phyloP scores from a whole-genome alignment of 2,888 invertebrate genomes.

The Drosophila monieri region DNA sequence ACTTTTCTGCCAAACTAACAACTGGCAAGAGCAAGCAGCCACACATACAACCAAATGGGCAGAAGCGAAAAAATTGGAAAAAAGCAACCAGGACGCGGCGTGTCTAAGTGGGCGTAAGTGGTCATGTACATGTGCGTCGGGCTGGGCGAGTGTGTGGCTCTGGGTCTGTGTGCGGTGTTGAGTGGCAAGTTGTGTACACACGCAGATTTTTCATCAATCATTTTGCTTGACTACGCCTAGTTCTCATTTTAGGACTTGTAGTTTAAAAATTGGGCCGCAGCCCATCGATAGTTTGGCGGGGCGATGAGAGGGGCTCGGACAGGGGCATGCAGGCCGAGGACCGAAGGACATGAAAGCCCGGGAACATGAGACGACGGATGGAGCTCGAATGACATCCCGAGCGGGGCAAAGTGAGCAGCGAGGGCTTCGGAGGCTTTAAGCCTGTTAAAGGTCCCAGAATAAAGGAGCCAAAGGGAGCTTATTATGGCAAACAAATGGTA shows the following conservation, averaged over 20 bases:
- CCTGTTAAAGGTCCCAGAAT: conserved; percentile 13
- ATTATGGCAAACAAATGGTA: conserved; percentile 5
- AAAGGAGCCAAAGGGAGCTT: conserved; percentile 6
- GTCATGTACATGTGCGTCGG: conserved; percentile 39
- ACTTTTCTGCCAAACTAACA: conserved; percentile 46
- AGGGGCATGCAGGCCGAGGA: no score
- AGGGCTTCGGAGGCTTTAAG: conserved; percentile 22
- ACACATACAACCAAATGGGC: conserved; percentile 5
- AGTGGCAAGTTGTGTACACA: conserved; percentile 65
- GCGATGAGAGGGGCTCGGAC: neutral
- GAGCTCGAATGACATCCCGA: conserved; percentile 20
- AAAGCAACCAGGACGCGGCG: conserved; percentile 51
- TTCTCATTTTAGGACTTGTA: conserved; percentile 46
- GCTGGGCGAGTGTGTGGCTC: conserved; percentile 14
- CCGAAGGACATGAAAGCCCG: conserved; percentile 4
- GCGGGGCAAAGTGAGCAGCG: conserved; percentile 7
- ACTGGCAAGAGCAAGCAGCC: conserved; percentile 29
- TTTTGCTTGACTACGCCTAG: conserved; percentile 54
- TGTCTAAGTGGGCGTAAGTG: conserved; percentile 57
- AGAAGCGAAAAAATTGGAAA: conserved; percentile 40
- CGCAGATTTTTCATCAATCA: conserved; percentile 68
- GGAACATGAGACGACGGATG: conserved; percentile 27
- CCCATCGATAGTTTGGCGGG: conserved; percentile 35
- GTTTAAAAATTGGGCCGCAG: conserved; percentile 50
- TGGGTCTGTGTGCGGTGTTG: conserved; percentile 40